Evolutionary conservation across 2,113 vertebrate species (phyloP), one percentile per base, ranked within the genome.

Genomic region (Notarius lentiginosus): DNA sequence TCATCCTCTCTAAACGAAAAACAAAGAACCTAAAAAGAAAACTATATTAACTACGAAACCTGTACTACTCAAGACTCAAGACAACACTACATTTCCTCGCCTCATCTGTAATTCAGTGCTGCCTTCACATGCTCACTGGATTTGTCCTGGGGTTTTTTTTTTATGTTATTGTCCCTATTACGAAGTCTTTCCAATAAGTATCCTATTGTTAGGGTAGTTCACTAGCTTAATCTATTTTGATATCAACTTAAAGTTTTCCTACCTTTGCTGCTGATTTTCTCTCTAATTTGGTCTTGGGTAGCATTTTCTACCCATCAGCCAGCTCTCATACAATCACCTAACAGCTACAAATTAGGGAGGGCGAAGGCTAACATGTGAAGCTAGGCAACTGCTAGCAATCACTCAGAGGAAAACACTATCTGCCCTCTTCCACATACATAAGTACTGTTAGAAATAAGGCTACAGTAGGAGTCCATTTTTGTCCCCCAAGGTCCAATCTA

Each of bases 1-100:
- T 58, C 66, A 61, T 83, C 66, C 66, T 66, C 30, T 86, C 55
- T 70, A 81, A 81, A 63, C 1, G 12, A 82, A 76, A 18, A 15
- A 55, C n/a, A 66, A 30, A 20, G 6, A 55, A 17, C 17, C 7
- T 9, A 51, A 22, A 55, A 7, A 1, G 18, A n/a, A 30, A 34
- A 7, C 27, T 53, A 7, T 0, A 68, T 12, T 60, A n/a, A 66
- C 41, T 60, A 27, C n/a, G 22, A 34, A 20, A 66, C 5, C 24
- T 85, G 20, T 24, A 17, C 17, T 34, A 55, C 24, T 51, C n/a
- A 30, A n/a, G 9, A 55, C 24, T 51, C n/a, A 30, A n/a, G 9
- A 22, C 41, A 22, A 11, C 15, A 51, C 7, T 76, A 65, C 84
- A 30, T 63, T 20, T 49, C 34, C 34, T 22, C n/a, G 22, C 18